Evolutionary conservation across 2,113 vertebrate genomes (phyloP).

Genomic region (Podarcis muralis): DNA sequence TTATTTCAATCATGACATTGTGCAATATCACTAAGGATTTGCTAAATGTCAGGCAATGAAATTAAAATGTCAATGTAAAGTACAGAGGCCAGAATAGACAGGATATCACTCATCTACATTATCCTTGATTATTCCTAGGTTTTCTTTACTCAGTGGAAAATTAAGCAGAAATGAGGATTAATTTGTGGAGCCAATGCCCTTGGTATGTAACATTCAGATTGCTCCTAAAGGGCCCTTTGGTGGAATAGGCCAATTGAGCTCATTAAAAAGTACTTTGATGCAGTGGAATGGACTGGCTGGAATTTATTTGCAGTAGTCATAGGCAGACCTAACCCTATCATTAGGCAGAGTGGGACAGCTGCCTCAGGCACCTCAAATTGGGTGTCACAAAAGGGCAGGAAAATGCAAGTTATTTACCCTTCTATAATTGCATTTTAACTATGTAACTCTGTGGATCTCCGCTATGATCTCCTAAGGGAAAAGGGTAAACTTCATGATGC

Average conservation of each 20-base stretch:
- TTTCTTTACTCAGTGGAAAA: conserved; percentile 48
- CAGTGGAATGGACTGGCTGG: neutral
- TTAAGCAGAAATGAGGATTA: conserved; percentile 21
- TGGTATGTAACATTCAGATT: conserved; percentile 10
- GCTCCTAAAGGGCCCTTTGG: neutral
- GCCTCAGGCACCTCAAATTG: too few species aligned
- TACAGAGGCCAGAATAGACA: conserved; percentile 70
- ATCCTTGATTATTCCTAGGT: conserved; percentile 41
- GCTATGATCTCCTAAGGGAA: neutral
- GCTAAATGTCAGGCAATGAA: conserved; percentile 75
- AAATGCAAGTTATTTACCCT: too few species aligned
- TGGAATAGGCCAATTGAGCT: neutral
- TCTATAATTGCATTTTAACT: too few species aligned
- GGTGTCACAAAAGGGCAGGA: too few species aligned
- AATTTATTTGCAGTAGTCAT: conserved; percentile 10
- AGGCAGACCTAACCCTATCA: neutral
- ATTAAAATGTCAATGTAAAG: conserved; percentile 75
- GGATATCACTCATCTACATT: conserved; percentile 63
- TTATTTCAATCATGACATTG: conserved; percentile 55
- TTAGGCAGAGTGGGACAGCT: too few species aligned
- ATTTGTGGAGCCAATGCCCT: conserved; percentile 25
- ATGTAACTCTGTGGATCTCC: neutral
- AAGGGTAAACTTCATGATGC: neutral
- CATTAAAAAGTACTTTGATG: conserved; percentile 20
- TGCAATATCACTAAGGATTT: conserved; percentile 65